Evolutionary conservation across 1,140 invertebrate species (phyloP).

Genomic region (Dryas iulia): DNA sequence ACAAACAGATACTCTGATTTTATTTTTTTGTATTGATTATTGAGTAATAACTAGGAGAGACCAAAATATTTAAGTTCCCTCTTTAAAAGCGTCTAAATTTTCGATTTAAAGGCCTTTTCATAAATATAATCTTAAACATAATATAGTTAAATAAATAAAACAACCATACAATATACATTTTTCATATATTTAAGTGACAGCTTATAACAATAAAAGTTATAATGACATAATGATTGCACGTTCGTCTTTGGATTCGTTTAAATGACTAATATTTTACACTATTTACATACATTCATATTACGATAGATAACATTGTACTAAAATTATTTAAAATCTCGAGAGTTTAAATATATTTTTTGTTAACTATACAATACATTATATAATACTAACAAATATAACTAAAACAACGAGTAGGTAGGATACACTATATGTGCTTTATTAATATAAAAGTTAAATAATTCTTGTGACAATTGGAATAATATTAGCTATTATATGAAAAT

Average conservation of each 20-base stretch:
- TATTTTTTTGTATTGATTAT: too few species aligned
- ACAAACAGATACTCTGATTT: too few species aligned
- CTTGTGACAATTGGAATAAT: neutral
- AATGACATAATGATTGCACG: conserved; percentile 70
- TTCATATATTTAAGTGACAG: conserved; percentile 73
- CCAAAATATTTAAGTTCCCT: too few species aligned
- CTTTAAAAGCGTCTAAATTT: too few species aligned
- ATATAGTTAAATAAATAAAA: conserved; percentile 33
- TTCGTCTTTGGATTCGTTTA: conserved; percentile 68
- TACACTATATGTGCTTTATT: neutral
- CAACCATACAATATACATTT: conserved; percentile 43
- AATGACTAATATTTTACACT: conserved; percentile 51
- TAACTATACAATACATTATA: conserved; percentile 27
- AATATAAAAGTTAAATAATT: neutral
- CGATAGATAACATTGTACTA: conserved; percentile 49
- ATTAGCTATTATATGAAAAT: neutral
- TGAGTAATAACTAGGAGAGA: too few species aligned
- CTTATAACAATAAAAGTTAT: conserved; percentile 56
- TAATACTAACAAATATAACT: conserved; percentile 2
- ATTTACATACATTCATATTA: conserved; percentile 58
- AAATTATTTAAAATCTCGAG: conserved; percentile 46
- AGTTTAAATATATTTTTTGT: conserved; percentile 29
- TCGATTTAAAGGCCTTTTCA: too few species aligned
- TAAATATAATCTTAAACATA: too few species aligned
- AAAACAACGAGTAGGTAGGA: conserved; percentile 14